Conservation (phyloP, 2,113 vertebrate species). For the Labeo rohita region DNA sequence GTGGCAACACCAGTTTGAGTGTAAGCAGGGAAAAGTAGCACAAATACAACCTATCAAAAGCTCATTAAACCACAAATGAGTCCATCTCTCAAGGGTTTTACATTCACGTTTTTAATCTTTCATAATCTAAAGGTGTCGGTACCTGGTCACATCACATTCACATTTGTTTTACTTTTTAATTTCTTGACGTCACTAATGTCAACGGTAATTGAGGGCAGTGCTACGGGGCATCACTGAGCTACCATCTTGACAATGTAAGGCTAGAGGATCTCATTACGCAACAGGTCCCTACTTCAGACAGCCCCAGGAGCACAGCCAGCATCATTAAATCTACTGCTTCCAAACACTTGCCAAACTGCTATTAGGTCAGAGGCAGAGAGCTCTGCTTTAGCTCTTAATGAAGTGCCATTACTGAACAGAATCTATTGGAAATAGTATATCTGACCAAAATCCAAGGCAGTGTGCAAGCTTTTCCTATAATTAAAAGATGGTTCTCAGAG, state of each 20-base stretch:
- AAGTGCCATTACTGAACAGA: background rate
- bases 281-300: conserved; percentile 19
- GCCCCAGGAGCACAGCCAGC: conserved; percentile 35
- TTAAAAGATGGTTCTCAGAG: background rate
- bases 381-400: conserved; percentile 25
- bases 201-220: background rate
- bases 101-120: background rate
- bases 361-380: conserved; percentile 18
- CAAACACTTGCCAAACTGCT: conserved; percentile 16
- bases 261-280: conserved; percentile 28
- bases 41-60: conserved; percentile 15
- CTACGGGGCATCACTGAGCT: background rate
- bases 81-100: background rate
- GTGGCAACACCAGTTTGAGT: conserved; percentile 42
- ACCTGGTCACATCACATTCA: background rate
- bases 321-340: conserved; percentile 21
- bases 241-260: conserved; percentile 12
- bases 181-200: conserved; percentile 1
- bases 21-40: conserved; percentile 22
- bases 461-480: background rate
- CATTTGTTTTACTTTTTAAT: background rate
- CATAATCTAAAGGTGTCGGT: background rate
- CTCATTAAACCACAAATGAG: background rate
- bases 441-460: conserved; percentile 7
- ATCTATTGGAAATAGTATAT: conserved; percentile 13